Conservation (phyloP, 2,113 vertebrate species). For the Cebidichthys violaceus region DNA sequence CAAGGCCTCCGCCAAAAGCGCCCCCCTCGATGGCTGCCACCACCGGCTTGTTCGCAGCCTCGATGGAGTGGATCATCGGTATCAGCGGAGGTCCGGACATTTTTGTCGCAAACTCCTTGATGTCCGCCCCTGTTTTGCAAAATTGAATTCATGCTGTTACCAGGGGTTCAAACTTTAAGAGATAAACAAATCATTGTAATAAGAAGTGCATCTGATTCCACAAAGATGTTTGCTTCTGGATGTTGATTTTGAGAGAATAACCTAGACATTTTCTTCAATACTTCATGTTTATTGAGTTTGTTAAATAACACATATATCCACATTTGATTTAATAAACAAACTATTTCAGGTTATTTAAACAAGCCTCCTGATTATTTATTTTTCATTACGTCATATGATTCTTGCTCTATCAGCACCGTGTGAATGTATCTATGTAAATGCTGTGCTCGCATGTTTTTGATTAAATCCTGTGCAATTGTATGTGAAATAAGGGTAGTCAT, state of each 20-base stretch:
- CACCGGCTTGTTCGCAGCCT: conserved; percentile 87
- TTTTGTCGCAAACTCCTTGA: conserved; percentile 77
- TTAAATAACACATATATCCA: background rate
- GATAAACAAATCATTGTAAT: background rate
- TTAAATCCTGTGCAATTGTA: background rate
- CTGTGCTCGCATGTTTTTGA: background rate
- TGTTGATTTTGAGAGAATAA: background rate
- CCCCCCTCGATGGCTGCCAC: conserved; percentile 92
- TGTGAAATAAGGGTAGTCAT: background rate
- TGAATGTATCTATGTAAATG: background rate
- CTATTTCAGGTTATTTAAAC: background rate
- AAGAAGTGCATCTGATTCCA: background rate
- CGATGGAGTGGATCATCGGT: conserved; percentile 84
- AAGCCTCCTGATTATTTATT: background rate
- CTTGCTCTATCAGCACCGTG: background rate
- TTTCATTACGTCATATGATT: background rate
- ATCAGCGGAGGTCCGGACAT: conserved; percentile 52
- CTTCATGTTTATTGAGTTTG: background rate
- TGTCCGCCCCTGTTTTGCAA: conserved; percentile 87
- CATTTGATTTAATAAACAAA: background rate
- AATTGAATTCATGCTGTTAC: background rate
- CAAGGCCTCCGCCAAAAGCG: conserved; percentile 92
- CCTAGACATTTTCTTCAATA: background rate
- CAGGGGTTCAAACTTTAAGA: background rate
- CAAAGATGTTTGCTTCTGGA: background rate